phyloP scores from a whole-genome alignment of 1,140 invertebrate genomes.

The Pseudomyrmex pallidus region DNA sequence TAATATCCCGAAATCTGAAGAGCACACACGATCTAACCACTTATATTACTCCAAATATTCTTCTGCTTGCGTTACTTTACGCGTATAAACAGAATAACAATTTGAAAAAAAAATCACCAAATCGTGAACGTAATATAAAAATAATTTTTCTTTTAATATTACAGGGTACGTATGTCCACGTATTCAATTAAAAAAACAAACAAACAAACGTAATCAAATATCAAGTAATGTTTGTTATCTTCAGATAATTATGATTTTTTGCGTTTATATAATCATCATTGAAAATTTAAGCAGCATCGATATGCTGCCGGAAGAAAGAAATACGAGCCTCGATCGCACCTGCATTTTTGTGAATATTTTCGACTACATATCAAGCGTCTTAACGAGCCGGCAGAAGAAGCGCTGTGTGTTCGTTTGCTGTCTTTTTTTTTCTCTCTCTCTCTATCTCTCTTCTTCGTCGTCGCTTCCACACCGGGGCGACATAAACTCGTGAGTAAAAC shows the following conservation, averaged over 20 bases:
- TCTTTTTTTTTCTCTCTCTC: background rate
- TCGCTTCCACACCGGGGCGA: constrained; percentile 36
- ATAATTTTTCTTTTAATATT: no score
- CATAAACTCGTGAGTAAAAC: constrained; percentile 44
- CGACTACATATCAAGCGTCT: constrained; percentile 81
- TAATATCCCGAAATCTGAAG: constrained; percentile 13
- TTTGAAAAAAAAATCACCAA: no score
- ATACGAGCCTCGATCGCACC: constrained; percentile 60
- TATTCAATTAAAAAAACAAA: no score
- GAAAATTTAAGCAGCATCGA: constrained; percentile 3
- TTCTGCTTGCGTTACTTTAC: background rate
- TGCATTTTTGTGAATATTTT: constrained; percentile 85
- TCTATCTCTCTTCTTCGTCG: constrained; percentile 19
- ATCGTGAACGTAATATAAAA: no score
- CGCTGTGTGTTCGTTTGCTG: constrained; percentile 6
- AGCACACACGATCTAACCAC: constrained; percentile 5
- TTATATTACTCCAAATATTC: background rate
- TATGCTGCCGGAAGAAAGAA: background rate
- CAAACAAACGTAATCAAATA: no score
- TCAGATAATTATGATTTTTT: no score
- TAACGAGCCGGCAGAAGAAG: constrained; percentile 82
- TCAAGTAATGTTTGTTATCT: no score
- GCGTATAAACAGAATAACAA: no score
- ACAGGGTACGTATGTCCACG: no score
- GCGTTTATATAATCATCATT: background rate